These are phyloP conservation scores for Jordanella pulchra DNA, from an alignment of 2,797 vertebrate species.

Conservation along the genomic window DNA sequence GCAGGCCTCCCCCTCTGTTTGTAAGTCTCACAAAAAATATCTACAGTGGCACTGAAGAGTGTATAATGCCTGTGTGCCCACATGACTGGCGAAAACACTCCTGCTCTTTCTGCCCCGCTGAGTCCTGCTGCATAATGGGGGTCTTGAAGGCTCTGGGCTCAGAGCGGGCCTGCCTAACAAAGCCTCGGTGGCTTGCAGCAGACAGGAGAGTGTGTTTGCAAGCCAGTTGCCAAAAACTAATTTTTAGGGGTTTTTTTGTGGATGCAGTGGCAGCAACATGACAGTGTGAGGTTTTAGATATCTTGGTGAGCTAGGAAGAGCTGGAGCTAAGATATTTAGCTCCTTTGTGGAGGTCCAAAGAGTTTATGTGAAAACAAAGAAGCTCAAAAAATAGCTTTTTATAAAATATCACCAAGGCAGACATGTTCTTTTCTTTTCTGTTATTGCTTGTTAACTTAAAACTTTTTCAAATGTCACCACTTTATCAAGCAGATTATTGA, in stretches of 20 bases:
- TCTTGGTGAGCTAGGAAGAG: constrained; percentile 59
- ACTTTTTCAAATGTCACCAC: constrained; percentile 9
- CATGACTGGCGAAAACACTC: constrained; percentile 85
- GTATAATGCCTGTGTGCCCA: constrained; percentile 86
- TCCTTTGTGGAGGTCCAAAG: constrained; percentile 73
- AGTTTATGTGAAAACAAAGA: constrained; percentile 62
- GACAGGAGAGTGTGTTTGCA: constrained; percentile 82
- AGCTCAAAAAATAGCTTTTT: constrained; percentile 69
- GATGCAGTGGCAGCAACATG: constrained; percentile 78
- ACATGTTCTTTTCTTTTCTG: constrained; percentile 16
- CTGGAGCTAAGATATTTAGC: constrained; percentile 62
- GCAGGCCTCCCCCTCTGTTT: constrained; percentile 80
- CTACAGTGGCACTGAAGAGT: constrained; percentile 83
- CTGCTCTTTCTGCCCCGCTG: constrained; percentile 86
- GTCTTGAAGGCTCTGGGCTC: constrained; percentile 84
- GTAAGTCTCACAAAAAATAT: constrained; percentile 83
- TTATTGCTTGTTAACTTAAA: constrained; percentile 14
- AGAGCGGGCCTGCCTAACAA: constrained; percentile 84
- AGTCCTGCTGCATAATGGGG: constrained; percentile 85
- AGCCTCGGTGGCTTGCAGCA: constrained; percentile 85
- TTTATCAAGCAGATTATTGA: constrained; percentile 24
- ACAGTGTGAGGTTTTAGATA: constrained; percentile 82
- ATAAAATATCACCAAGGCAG: constrained; percentile 61
- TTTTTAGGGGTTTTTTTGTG: constrained; percentile 81
- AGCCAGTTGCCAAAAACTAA: constrained; percentile 83